A percentile compares a stretch with the other conserved stretches of the same genome.
Conservation (phyloP, 2,797 vertebrate species). For the Otolemur crassicaudatus region DNA sequence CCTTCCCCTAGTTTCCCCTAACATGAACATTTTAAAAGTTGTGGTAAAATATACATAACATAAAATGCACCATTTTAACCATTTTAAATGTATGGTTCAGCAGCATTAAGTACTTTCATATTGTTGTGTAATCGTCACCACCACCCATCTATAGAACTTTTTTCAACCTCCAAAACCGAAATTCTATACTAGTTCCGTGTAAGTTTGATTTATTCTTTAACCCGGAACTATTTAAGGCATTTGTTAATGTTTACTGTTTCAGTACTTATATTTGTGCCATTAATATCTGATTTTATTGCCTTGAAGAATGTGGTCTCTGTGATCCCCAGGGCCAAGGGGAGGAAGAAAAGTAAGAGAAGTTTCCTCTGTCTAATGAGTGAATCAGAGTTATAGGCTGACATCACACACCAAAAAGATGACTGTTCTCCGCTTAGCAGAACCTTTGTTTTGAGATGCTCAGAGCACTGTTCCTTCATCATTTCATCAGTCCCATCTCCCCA, state of each 20-base stretch:
- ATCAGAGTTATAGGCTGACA: background rate
- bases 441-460: background rate
- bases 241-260: background rate
- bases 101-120: background rate
- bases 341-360: background rate
- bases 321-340: background rate
- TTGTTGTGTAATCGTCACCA: background rate
- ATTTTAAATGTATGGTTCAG: background rate
- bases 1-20: background rate
- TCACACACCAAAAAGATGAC: background rate
- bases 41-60: background rate
- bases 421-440: background rate
- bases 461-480: background rate
- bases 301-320: background rate
- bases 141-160: background rate
- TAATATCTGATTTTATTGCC: background rate
- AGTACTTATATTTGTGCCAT: background rate
- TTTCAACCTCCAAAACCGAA: background rate
- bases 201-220: background rate
- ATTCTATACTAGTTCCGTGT: background rate
- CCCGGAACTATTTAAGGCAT: background rate
- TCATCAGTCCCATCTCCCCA: background rate
- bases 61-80: background rate
- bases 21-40: background rate
- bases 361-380: background rate